Conservation (phyloP, 2,113 vertebrate genomes). For the Sakesphorus luctuosus region DNA sequence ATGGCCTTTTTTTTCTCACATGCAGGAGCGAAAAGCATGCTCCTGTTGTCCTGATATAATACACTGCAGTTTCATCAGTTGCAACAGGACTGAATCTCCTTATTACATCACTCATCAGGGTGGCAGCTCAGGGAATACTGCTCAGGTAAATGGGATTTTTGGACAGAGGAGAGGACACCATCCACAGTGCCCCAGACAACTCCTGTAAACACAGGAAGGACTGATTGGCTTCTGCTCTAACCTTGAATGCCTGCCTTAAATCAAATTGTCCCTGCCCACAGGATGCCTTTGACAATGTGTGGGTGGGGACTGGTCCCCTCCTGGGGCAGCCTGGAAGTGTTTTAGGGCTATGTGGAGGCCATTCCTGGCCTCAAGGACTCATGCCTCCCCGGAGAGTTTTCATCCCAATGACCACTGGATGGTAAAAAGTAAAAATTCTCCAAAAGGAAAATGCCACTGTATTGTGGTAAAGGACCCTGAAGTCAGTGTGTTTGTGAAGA, state of each 20-base stretch:
- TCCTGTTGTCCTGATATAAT: background rate
- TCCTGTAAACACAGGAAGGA: background rate
- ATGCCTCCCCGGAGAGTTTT: background rate
- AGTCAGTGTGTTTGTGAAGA: background rate
- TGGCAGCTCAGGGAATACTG: background rate
- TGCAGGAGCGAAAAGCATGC: background rate
- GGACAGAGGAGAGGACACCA: background rate
- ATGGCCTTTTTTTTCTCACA: background rate
- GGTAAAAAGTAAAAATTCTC: background rate
- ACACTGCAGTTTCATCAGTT: background rate
- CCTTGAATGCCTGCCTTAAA: background rate
- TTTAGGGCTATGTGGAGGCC: background rate
- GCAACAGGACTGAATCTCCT: background rate
- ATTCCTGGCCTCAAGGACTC: accelerated
- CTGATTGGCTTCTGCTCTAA: background rate
- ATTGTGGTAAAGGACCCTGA: background rate
- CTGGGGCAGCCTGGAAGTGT: accelerated
- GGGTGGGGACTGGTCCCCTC: background rate
- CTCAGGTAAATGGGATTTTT: background rate
- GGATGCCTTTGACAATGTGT: background rate
- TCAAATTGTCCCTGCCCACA: background rate
- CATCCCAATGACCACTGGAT: background rate
- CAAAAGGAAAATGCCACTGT: background rate
- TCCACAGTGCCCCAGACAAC: background rate
- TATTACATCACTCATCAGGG: background rate